Evolutionary conservation across 2,888 invertebrate species (phyloP), one percentile per base, ranked within the genome.

Genomic region (Drosophila kambysellisi): DNA sequence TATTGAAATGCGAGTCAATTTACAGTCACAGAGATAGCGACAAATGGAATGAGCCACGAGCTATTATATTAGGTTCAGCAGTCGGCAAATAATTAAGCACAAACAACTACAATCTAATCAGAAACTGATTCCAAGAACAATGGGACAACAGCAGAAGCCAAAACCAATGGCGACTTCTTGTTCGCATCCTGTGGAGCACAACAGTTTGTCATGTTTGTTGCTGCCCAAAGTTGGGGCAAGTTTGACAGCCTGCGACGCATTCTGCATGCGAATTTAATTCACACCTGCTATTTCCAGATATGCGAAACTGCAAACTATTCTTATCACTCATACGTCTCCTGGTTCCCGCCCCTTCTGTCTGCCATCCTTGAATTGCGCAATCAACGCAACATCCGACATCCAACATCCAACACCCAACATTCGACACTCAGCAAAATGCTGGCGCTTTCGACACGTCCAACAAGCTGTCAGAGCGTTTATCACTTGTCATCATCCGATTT

Each of bases 381-480:
- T 78, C 58, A 52, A 70, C 29, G 32, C 17, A 25, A 39, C 32
- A n/a, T 25, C 7, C 37, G 30, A 17, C 43, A 54, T 12, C n/a
- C 39, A 6, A 17, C 39, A 39, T 12, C 0, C 17, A 17, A 50
- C 29, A 29, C 51, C 9, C 29, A 41, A 50, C 25, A 29, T 30
- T 56, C 25, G n/a, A n/a, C 54, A 29, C 39, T 30, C n/a, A 30
- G n/a, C n/a, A 56, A 65, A 61, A 76, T 74, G 70, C 70, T 76
- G 71, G 76, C 50, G 62, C 70, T 74, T 69, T 73, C 71, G 64
- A 71, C 79, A 69, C 81, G 79, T 81, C 73, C 71, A 76, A 79
- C 82, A 76, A 79, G 59, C 74, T 82, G 82, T 79, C 82, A 79
- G 74, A 76, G 60, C 79, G 82, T 81, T 82, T 82, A 82, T 82